Evolutionary conservation across 2,797 vertebrate species (phyloP).

Genomic region (Distichodus sexfasciatus): DNA sequence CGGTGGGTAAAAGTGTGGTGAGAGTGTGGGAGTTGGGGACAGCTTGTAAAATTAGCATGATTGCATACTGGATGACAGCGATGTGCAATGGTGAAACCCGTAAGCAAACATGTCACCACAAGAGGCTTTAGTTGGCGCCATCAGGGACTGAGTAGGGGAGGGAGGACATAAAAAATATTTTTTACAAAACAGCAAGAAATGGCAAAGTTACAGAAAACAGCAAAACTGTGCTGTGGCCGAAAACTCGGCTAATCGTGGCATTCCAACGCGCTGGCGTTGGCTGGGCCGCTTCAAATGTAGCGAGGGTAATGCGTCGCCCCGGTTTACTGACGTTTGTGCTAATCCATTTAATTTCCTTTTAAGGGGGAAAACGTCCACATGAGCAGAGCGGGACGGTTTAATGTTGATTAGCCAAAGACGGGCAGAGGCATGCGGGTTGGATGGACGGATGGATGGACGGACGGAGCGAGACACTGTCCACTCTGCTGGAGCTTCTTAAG

Average conservation of each 20-base stretch:
- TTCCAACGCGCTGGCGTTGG: conserved; percentile 55
- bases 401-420: conserved; percentile 71
- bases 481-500: conserved; percentile 26
- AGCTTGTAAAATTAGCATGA: conserved; percentile 41
- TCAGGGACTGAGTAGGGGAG: not conserved
- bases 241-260: conserved; percentile 60
- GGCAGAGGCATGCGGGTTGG: conserved; percentile 50
- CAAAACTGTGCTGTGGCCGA: conserved; percentile 49
- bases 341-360: conserved; percentile 79
- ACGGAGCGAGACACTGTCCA: not conserved
- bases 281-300: conserved; percentile 64
- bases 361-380: conserved; percentile 69
- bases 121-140: conserved; percentile 9
- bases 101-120: conserved; percentile 33
- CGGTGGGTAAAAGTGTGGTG: conserved; percentile 34
- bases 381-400: conserved; percentile 64
- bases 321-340: conserved; percentile 74
- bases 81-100: conserved; percentile 25
- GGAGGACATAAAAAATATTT: conserved; percentile 17
- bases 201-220: conserved; percentile 27
- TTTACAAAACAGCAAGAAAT: conserved; percentile 31
- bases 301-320: conserved; percentile 61
- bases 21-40: conserved; percentile 38
- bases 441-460: too few species aligned
- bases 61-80: conserved; percentile 26